Evolutionary conservation across 2,888 invertebrate genomes (phyloP), one percentile per base, ranked within the genome.

Genomic region (Ormia ochracea): DNA sequence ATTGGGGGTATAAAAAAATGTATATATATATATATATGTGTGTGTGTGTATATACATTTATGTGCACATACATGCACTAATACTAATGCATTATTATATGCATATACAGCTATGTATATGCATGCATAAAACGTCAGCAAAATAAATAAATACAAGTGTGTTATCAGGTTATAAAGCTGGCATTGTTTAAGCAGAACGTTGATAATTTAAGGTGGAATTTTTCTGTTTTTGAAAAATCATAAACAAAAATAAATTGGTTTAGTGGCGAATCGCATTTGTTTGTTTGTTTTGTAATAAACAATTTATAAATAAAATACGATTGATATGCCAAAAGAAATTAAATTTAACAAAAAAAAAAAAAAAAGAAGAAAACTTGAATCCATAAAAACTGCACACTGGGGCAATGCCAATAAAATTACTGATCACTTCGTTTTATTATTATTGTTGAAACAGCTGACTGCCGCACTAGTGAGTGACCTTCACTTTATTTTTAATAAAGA

Each of bases 91-190:
- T n/a, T n/a, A n/a, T n/a, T n/a, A n/a, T n/a, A n/a, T n/a, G n/a
- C n/a, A n/a, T n/a, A n/a, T n/a, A n/a, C n/a, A n/a, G n/a, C n/a
- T n/a, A n/a, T n/a, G n/a, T n/a, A n/a, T n/a, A n/a, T n/a, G n/a
- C n/a, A 38, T n/a, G 21, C 23, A 26, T 58, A 43, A 50, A 74
- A 70, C 79, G 79, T 79, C 79, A 75, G 65, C 59, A 52, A 38
- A 48, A 54, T 21, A 31, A 50, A 70, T n/a, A n/a, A n/a, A n/a
- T n/a, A n/a, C n/a, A n/a, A 52, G 10, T 66, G n/a, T 59, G 52
- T 74, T 79, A 79, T 79, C 70, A 63, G 68, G 69, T 45, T 41
- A 43, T 28, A 58, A 58, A 65, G 38, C 19, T 70, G 65, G 61
- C 26, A 54, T 43, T 56, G 45, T 36, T 65, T 54, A 38, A 10